phyloP scores from a whole-genome alignment of 2,888 invertebrate genomes.

The Ophioninae sp. region DNA sequence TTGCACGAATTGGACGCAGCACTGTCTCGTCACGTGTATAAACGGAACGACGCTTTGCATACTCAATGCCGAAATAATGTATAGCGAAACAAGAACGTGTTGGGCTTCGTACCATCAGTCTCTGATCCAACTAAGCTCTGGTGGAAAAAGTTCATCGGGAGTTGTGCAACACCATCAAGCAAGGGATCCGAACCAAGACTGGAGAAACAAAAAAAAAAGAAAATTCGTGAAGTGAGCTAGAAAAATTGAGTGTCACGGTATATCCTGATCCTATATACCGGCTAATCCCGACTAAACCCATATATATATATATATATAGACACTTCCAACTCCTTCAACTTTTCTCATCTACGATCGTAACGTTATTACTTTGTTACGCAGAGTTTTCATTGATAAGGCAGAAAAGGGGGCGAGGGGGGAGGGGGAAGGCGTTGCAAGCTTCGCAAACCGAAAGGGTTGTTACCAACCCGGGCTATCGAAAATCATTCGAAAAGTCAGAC shows the following conservation, averaged over 20 bases:
- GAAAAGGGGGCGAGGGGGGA: not conserved
- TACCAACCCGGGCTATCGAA: not conserved
- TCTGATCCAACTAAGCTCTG: conserved; percentile 26
- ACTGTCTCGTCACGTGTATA: conserved; percentile 11
- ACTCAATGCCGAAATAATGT: conserved; percentile 40
- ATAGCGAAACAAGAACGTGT: not conserved
- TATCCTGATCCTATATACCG: conserved; percentile 21
- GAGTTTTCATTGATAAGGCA: conserved; percentile 26
- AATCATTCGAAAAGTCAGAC: not conserved
- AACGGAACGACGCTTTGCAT: conserved; percentile 35
- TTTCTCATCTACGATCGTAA: conserved; percentile 35
- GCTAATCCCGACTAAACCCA: too few relatives aligned
- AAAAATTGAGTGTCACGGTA: conserved; percentile 33
- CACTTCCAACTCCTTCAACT: conserved; percentile 19
- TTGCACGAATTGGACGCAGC: too few relatives aligned
- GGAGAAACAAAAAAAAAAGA: not conserved
- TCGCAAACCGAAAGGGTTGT: not conserved
- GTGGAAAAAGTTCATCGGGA: conserved; percentile 29
- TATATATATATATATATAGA: too few relatives aligned
- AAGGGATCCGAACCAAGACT: not conserved
- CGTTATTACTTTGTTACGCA: not conserved
- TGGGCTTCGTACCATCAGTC: conserved; percentile 41
- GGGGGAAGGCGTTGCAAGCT: not conserved
- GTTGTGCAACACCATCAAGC: not conserved
- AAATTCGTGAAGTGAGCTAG: not conserved